Evolutionary conservation across 2,888 invertebrate species (phyloP), one percentile per base, ranked within the genome.

Genomic region (Drosophila nigritarsus): DNA sequence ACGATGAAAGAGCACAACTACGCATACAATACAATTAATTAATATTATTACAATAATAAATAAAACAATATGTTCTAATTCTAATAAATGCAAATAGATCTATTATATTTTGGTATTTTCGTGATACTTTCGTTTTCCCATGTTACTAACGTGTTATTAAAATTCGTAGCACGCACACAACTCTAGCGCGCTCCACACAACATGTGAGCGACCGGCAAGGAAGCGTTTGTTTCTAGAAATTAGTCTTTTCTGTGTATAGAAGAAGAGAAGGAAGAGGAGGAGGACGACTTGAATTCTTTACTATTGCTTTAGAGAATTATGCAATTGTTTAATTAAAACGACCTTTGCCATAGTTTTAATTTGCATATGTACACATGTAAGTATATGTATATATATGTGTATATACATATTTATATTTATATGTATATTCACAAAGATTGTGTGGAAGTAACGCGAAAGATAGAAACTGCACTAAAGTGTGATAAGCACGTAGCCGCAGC

Each of bases 401-500:
- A 45, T 20, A 51, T 38, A 9, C 13, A 40, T 20, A 50, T 13
- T 45, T 45, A 24, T 45, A 45, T 45, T 15, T 8, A 55, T 49
- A 58, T 38, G n/a, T 24, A 40, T 32, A 56, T 63, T 42, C 32
- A n/a, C 53, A 45, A 54, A 65, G 51, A 72, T 51, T 58, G 60
- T 62, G 62, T 49, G 59, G 51, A 74, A 70, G 71, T 61, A 66
- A 75, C 58, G 68, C 71, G 80, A 80, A 80, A 78, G 78, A 85
- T 85, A 80, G 80, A 86, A 88, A 78, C 65, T 86, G 69, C 73
- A 73, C 59, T 82, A 85, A 85, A 88, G 82, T 85, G 78, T 80
- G 89, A 85, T 85, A 85, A 88, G 88, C 88, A 88, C 85, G 85
- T 86, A 88, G 79, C 60, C 73, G 40, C 50, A 54, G 70, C 36